phyloP scores from a whole-genome alignment of 1,140 invertebrate genomes.

The Drosophila nigromelanica region DNA sequence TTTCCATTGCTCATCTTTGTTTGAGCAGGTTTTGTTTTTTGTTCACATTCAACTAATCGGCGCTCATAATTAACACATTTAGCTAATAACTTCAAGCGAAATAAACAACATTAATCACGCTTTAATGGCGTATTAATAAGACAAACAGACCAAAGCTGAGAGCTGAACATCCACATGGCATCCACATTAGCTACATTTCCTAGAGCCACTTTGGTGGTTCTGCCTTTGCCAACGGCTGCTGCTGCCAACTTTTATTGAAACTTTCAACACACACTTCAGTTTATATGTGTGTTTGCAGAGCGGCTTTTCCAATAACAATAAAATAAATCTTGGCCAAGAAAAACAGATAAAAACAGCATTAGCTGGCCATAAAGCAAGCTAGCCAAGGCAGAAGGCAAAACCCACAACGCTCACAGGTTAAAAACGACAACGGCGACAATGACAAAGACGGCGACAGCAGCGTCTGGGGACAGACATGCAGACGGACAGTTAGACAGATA shows the following conservation, averaged over 20 bases:
- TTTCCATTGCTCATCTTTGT: not conserved
- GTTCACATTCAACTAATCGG: slow-evolving; percentile 56
- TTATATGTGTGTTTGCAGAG: slow-evolving; percentile 25
- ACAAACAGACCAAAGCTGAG: slow-evolving; percentile 51
- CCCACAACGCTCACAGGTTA: slow-evolving; percentile 24
- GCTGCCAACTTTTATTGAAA: slow-evolving; percentile 73
- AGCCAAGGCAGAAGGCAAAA: slow-evolving; percentile 51
- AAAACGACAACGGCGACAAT: slow-evolving; percentile 46
- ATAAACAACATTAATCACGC: slow-evolving; percentile 80
- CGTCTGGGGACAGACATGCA: slow-evolving; percentile 33
- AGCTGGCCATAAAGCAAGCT: slow-evolving; percentile 71
- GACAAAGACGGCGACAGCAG: slow-evolving; percentile 41
- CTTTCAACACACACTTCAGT: slow-evolving; percentile 44
- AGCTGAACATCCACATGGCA: slow-evolving; percentile 1
- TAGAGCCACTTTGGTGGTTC: slow-evolving; percentile 14
- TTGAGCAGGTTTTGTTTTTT: not conserved
- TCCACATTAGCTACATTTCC: slow-evolving; percentile 13
- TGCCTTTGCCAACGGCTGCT: slow-evolving; percentile 2
- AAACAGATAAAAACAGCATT: slow-evolving; percentile 80
- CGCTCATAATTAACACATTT: slow-evolving; percentile 81
- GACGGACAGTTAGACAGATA: slow-evolving; percentile 53
- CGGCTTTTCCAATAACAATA: slow-evolving; percentile 74
- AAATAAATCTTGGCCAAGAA: slow-evolving; percentile 80
- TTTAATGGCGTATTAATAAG: slow-evolving; percentile 77
- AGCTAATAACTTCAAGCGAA: slow-evolving; percentile 77